Evolutionary conservation across 2,113 vertebrate genomes (phyloP), one percentile per base, ranked within the genome.

Genomic region (Thermophis baileyi): DNA sequence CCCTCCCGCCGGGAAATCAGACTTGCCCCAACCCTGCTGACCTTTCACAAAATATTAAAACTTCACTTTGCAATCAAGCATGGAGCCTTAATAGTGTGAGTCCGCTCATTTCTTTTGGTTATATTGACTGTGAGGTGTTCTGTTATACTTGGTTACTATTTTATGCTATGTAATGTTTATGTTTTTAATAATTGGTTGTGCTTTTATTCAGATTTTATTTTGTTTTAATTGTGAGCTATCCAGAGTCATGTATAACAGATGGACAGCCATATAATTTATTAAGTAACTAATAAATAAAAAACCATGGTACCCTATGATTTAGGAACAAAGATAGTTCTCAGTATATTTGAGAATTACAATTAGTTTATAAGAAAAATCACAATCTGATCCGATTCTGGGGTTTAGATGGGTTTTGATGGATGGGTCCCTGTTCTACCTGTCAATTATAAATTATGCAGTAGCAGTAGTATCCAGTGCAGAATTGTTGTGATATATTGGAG

Each of bases 1-100:
- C 1, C 22, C 0, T 12, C 18, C 3, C 24, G 2, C 0, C 22
- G 0, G 22, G 6, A 27, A 8, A 57, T 8, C 55, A 57, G 55
- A 57, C 24, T 57, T 57, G 55, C 2, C 22, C 55, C 55, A 57
- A 57, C 55, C 6, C 0, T 57, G 1, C 24, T 57, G 55, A 25
- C 24, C 55, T 57, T 57, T 57, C 55, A 57, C 55, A 57, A 57
- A 57, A 57, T 57, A 25, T 57, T 57, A 57, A 57, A 57, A 57
- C 8, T 57, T 57, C 8, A 27, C 55, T 27, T 57, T 57, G 55
- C 24, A 57, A 57, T 57, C 55, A 57, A 57, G 24, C 55, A 27
- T 57, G 55, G 55, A 57, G 55, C 55, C 24, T 8, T 57, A 24
- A 27, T 57, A 57, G 22, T 57, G 24, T 57, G 55, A 2, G 55